Conservation (phyloP, 92 coral and sea anemone genomes). For the Chrysogorgia sp. region DNA sequence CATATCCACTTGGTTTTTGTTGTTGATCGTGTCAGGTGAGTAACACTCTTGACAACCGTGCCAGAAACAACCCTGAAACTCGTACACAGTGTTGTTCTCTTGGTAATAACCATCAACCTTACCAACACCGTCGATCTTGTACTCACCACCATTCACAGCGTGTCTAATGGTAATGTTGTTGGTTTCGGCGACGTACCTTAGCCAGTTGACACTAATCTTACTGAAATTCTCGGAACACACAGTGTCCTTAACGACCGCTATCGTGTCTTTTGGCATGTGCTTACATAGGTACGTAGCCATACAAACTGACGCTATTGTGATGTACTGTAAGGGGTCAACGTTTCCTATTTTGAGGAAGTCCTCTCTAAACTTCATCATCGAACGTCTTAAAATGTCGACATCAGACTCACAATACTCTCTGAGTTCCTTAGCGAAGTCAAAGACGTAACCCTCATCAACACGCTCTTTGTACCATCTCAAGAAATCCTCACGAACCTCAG, state of each 20-base stretch:
- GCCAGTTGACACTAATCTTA: not conserved
- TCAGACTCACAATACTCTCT: not conserved
- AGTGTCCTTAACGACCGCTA: conserved; percentile 41
- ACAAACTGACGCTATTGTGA: conserved; percentile 39
- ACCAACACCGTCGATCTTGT: not conserved
- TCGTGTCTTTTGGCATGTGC: conserved; percentile 36
- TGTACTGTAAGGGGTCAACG: conserved; percentile 10
- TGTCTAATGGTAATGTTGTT: not conserved
- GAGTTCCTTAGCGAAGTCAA: conserved; percentile 14
- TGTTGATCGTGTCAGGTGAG: conserved; percentile 16
- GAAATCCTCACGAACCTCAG: not conserved
- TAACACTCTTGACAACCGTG: not conserved
- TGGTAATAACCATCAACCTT: conserved; percentile 23
- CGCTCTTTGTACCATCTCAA: conserved; percentile 26
- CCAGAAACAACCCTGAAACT: conserved; percentile 6
- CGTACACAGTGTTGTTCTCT: conserved; percentile 13
- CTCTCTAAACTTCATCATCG: not conserved
- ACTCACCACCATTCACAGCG: conserved; percentile 19
- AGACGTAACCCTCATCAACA: not conserved
- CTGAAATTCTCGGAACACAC: conserved; percentile 12
- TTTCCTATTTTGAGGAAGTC: not conserved
- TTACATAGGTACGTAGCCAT: conserved; percentile 41
- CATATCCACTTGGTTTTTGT: conserved; percentile 29
- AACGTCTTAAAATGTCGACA: conserved; percentile 6
- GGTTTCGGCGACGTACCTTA: not conserved